Percentiles rank a stretch among this genome's conserved stretches.
phyloP scores from a whole-genome alignment of 2,797 vertebrate genomes.

The Steatocranus sp. region DNA sequence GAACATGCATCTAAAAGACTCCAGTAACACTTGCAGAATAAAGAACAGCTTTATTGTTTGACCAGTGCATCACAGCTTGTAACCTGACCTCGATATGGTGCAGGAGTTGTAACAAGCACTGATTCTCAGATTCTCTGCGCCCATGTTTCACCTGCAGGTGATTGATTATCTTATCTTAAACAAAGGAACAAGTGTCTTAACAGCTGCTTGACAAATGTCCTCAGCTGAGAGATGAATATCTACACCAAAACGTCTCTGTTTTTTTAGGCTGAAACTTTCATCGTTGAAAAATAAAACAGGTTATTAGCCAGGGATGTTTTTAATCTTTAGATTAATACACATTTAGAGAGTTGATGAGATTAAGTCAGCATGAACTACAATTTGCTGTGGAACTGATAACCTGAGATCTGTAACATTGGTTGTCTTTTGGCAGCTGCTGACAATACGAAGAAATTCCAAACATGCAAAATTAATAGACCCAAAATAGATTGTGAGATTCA shows the following conservation, averaged over 20 bases:
- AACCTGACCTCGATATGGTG: not conserved
- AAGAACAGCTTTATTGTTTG: not conserved
- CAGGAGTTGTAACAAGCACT: not conserved
- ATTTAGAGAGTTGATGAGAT: not conserved
- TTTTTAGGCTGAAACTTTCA: not conserved
- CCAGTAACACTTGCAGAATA: not conserved
- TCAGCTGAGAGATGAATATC: not conserved
- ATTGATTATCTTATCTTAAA: not conserved
- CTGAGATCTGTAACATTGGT: not conserved
- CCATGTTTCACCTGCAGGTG: not conserved
- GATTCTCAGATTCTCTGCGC: not conserved
- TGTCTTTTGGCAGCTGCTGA: not conserved
- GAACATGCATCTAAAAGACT: not conserved
- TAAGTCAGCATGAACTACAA: not conserved
- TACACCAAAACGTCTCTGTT: accelerated
- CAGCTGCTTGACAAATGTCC: not conserved
- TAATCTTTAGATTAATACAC: not conserved
- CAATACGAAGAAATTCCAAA: not conserved
- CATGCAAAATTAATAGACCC: not conserved
- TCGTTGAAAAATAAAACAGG: not conserved
- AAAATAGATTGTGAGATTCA: not conserved
- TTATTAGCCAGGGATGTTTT: not conserved
- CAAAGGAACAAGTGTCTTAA: not conserved
- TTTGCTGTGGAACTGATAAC: not conserved
- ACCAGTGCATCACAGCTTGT: not conserved